These are phyloP conservation scores for Rynchops niger DNA, from an alignment of 2,113 vertebrate species.

Conservation along the genomic window DNA sequence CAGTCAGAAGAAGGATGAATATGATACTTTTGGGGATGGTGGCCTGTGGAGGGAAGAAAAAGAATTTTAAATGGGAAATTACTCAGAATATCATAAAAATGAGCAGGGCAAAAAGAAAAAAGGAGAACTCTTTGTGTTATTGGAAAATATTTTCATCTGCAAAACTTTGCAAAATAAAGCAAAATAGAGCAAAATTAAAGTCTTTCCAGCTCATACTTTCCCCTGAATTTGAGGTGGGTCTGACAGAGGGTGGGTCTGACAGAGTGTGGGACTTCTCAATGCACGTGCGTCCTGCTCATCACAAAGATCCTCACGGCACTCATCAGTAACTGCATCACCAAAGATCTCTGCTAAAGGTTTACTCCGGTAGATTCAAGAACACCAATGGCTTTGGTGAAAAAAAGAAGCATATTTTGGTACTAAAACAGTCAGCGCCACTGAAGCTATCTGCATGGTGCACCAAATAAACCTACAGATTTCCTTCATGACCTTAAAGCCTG, in stretches of 20 bases:
- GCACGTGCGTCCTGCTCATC: not conserved
- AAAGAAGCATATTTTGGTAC: not conserved
- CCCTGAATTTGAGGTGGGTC: not conserved
- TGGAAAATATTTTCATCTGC: not conserved
- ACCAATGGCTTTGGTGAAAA: not conserved
- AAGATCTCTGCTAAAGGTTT: not conserved
- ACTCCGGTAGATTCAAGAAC: not conserved
- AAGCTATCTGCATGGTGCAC: not conserved
- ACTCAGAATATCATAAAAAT: slow-evolving; percentile 41
- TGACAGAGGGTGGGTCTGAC: not conserved
- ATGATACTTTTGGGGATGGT: slow-evolving; percentile 58
- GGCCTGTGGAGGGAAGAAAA: slow-evolving; percentile 46
- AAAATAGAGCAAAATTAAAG: not conserved
- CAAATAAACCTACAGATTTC: not conserved
- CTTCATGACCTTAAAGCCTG: not conserved
- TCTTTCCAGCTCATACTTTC: not conserved
- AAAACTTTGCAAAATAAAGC: not conserved
- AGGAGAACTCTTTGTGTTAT: not conserved
- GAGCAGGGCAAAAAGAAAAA: not conserved
- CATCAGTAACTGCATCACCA: not conserved
- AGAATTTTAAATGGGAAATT: slow-evolving; percentile 48
- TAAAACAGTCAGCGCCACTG: not conserved
- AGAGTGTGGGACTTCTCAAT: not conserved
- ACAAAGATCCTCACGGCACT: not conserved
- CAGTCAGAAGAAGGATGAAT: slow-evolving; percentile 47